A percentile compares a stretch with the other conserved stretches of the same genome.
Conservation (phyloP, 1,140 invertebrate species). For the Teleogryllus occipitalis region DNA sequence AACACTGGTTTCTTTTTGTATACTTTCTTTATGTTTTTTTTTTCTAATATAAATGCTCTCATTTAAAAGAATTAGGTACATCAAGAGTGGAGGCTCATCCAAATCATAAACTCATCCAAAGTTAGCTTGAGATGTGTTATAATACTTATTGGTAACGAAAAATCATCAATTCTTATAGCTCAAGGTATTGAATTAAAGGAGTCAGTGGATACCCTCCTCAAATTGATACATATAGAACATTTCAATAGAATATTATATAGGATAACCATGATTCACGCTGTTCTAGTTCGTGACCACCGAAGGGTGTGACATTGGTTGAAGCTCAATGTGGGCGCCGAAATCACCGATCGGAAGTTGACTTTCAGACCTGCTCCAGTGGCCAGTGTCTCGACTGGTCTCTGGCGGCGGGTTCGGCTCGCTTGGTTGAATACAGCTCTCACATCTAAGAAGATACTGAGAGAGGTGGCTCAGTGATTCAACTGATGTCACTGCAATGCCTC, state of each 20-base stretch:
- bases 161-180: neutral
- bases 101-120: neutral
- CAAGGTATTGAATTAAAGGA: neutral
- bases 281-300: no score
- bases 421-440: no score
- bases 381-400: no score
- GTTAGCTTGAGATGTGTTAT: neutral
- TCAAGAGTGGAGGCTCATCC: neutral
- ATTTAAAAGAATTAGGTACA: neutral
- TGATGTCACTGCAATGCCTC: no score
- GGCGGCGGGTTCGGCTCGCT: no score
- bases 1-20: neutral
- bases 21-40: neutral
- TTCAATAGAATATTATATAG: neutral
- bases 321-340: no score
- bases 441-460: no score
- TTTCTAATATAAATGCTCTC: neutral
- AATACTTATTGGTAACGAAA: neutral
- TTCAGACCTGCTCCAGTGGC: no score
- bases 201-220: neutral
- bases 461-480: no score
- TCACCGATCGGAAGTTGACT: no score
- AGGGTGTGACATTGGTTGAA: no score
- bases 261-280: no score
- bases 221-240: neutral